Conservation (phyloP, 2,113 vertebrate species). For the zebrafish (Danio rerio) region DNA sequence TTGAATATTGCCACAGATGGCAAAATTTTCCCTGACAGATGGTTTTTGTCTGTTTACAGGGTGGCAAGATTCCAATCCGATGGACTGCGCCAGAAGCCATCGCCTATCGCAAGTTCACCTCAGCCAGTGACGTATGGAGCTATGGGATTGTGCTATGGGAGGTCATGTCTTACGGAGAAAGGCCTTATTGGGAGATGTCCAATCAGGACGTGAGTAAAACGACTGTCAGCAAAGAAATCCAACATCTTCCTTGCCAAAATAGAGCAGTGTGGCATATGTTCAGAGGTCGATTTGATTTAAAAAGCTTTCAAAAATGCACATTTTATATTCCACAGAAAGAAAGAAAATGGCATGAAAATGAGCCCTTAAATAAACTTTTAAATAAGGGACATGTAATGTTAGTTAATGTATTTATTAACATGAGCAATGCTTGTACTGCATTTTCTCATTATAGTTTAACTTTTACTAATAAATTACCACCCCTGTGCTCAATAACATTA, state of each 20-base stretch:
- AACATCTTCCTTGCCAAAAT: slow-evolving; percentile 64
- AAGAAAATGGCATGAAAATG: background rate
- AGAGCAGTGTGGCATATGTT: slow-evolving; percentile 59
- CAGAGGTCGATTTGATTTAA: background rate
- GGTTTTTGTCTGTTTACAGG: slow-evolving; percentile 72
- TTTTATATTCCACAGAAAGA: background rate
- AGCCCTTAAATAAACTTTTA: background rate
- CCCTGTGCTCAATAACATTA: too few species aligned
- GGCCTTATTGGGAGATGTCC: slow-evolving; percentile 99
- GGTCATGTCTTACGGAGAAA: slow-evolving; percentile 97
- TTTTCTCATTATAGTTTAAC: too few species aligned
- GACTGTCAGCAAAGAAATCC: slow-evolving; percentile 55
- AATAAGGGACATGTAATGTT: too few species aligned
- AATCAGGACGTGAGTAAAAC: slow-evolving; percentile 94
- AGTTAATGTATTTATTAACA: too few species aligned
- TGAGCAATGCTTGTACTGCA: too few species aligned
- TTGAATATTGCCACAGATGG: background rate
- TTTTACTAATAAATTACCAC: too few species aligned
- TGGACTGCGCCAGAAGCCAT: slow-evolving; percentile 98
- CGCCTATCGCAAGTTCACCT: slow-evolving; percentile 97
- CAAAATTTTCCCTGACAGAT: slow-evolving; percentile 13
- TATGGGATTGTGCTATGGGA: slow-evolving; percentile 98
- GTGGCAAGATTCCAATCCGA: slow-evolving; percentile 96
- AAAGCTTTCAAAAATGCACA: background rate
- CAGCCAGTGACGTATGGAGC: slow-evolving; percentile 96